Conservation (phyloP, 2,113 vertebrate genomes). For the Saguinus midas region DNA sequence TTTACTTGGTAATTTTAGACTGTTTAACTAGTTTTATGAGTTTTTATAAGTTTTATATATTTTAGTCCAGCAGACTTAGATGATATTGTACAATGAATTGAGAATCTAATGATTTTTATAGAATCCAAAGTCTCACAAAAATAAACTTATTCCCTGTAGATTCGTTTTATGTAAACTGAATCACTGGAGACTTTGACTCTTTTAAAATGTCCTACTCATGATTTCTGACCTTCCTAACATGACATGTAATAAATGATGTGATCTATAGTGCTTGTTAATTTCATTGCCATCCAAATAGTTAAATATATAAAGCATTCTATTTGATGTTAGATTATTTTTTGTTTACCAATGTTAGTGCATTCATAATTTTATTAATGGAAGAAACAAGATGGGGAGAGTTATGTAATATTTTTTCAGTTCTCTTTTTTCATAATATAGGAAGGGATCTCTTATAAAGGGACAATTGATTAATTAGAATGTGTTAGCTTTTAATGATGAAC, state of each 20-base stretch:
- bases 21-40: too few species aligned
- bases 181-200: not conserved
- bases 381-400: not conserved
- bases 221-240: not conserved
- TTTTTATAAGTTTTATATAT: not conserved
- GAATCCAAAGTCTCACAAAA: not conserved
- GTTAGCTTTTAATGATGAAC: too few species aligned
- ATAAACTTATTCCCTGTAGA: not conserved
- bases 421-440: not conserved
- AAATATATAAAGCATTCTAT: not conserved
- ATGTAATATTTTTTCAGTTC: not conserved
- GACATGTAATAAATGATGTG: not conserved
- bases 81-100: not conserved
- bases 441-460: too few species aligned
- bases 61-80: not conserved
- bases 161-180: not conserved
- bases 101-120: not conserved
- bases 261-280: not conserved
- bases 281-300: not conserved
- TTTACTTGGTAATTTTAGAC: not conserved
- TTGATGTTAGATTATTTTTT: not conserved
- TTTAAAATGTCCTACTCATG: not conserved
- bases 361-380: not conserved
- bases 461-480: too few species aligned
- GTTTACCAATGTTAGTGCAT: not conserved